Conservation (phyloP, 2,797 vertebrate genomes). For the Sarcoramphus papa region DNA sequence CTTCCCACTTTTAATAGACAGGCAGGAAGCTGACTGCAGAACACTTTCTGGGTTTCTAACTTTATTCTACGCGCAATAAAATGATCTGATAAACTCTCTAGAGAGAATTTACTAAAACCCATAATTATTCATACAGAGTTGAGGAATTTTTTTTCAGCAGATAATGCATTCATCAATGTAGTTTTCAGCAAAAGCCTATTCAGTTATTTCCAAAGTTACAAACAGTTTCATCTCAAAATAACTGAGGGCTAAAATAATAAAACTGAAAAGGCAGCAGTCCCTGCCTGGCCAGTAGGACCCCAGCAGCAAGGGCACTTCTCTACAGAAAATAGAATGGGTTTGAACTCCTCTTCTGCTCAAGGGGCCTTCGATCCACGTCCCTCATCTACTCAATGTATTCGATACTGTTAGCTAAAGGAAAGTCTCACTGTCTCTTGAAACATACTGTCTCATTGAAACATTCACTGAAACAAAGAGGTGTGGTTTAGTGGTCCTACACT, state of each 20-base stretch:
- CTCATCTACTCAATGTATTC: not conserved
- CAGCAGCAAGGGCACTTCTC: not conserved
- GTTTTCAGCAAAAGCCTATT: not conserved
- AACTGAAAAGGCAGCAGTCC: not conserved
- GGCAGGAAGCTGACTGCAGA: slow-evolving; percentile 85
- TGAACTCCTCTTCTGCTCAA: not conserved
- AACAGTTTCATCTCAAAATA: not conserved
- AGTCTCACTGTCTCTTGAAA: not conserved
- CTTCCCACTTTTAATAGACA: slow-evolving; percentile 80
- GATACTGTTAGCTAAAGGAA: not conserved
- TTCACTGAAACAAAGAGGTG: not conserved
- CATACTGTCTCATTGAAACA: not conserved
- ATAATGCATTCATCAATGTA: not conserved
- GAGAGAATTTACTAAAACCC: not conserved
- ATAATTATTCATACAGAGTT: not conserved
- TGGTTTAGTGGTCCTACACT: not conserved
- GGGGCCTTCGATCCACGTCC: rapidly evolving
- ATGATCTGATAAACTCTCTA: not conserved
- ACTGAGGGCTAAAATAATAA: not conserved
- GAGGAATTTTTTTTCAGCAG: not conserved
- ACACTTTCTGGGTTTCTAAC: slow-evolving; percentile 74
- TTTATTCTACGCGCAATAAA: not conserved
- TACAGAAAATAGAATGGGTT: not conserved
- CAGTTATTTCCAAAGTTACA: not conserved
- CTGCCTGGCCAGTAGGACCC: not conserved